Base-by-base conservation (phyloP, 1,140 invertebrate genomes). In the Sipha flava region DNA sequence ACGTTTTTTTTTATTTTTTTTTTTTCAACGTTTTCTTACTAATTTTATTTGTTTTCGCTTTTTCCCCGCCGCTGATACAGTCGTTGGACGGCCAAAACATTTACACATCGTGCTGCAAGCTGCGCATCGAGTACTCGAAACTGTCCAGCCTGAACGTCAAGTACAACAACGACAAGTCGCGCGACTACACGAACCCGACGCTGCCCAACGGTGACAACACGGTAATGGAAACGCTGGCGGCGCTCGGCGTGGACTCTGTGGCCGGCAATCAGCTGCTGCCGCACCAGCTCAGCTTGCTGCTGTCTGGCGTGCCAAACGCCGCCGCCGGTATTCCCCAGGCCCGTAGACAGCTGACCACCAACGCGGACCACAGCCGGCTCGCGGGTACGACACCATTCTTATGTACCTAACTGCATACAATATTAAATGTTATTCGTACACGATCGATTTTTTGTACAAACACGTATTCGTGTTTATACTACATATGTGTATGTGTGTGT, bases 121-220 rank as follows among this genome's bases (percentile, higher is more conserved):
- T 99, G 83, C 93, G 96, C 85, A 98, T 99, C 84, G 98, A 99
- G 87, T 99, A 97, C 88, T 98, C 95, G 82, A 99, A 99, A 87
- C 91, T 99, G 89, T 92, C 93, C 81, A 96, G 94, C 81, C 88
- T 99, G 81, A 99, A 99, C 87, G 97, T 99, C 45, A 98, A 98
- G 86, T 99, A 97, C 88, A 99, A 99, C 89, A 99, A 99, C 87
- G 98, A 99, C 88, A 99, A 99, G 87, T 97, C 95, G 72, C 89
- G 98, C 64, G 98, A 99, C 87, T 99, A 97, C 88, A 99, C 97
- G 81, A 99, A 99, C 87, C 97, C 97, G 31, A 93, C 91, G 84
- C 89, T 99, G 84, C 97, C 97, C 0, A 95, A 95, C 59, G 97
- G 98, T 29, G 97, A 99, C 83, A 89, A 87, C 82, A 77, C 73